Base-by-base conservation (phyloP, 2,113 vertebrate genomes). In the Oreotragus oreotragus region DNA sequence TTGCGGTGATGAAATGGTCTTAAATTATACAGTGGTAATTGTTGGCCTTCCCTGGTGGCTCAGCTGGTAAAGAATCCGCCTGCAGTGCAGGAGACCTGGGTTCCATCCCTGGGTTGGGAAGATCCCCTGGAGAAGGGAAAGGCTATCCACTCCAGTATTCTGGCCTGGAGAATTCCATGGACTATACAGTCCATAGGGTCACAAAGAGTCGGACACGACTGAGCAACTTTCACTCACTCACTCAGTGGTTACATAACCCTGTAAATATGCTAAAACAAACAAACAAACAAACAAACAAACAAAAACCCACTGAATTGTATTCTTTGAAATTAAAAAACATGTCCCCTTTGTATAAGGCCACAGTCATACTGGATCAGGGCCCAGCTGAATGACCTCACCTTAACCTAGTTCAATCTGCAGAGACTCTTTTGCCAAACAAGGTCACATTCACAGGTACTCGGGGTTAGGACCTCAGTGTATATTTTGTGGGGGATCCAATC, bases 41-140 rank as follows among this genome's bases (percentile, higher is more conserved):
- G 2, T 12, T 36, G 19, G 64, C 8, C 19, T 70, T 70, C 66
- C 66, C 66, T 0, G 5, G n/a, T 6, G 66, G n/a, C 64, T 70
- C 9, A 23, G n/a, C 5, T 45, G 0, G 19, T 70, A 23, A 70
- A 36, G n/a, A 36, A 12, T n/a, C n/a, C n/a, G 0, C n/a, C 9
- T 36, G n/a, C n/a, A 1, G 2, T 12, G 64, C n/a, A 36, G 64
- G 64, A 70, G 64, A 36, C 64, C 5, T 2, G 2, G n/a, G n/a
- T 36, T 70, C 19, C 0, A 36, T 21, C n/a, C 64, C 64, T 70
- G 66, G n/a, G n/a, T 70, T 1, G 9, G n/a, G n/a, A 36, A 2
- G 9, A 70, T 21, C 17, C 64, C 64, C n/a, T 23, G 64, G 17
- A 70, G 64, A 9, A 70, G 17, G 64, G 17, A 10, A 11, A 21